Evolutionary conservation across 92 coral and sea anemone species (phyloP).

Genomic region (Pocillopora grandis): DNA sequence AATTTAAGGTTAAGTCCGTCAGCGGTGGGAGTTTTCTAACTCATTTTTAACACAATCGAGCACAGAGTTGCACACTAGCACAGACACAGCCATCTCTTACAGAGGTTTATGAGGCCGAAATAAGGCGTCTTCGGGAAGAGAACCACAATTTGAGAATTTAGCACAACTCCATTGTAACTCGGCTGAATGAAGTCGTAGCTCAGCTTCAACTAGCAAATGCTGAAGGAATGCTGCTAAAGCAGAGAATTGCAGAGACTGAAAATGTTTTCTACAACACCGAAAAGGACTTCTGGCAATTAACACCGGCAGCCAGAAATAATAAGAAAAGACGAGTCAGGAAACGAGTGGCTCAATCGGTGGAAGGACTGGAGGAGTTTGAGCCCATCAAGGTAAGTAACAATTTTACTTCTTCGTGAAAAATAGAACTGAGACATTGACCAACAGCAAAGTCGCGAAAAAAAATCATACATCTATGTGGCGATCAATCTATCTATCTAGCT

Average conservation of each 20-base stretch:
- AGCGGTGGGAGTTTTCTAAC: neutral
- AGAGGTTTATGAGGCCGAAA: too few species aligned
- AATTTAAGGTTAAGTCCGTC: neutral
- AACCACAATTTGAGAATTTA: too few species aligned
- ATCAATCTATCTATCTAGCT: too few species aligned
- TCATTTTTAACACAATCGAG: slow-evolving; percentile 14
- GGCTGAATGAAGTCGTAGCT: slow-evolving; percentile 12
- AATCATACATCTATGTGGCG: too few species aligned
- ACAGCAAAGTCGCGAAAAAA: too few species aligned
- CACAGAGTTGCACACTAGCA: neutral
- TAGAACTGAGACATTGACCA: neutral
- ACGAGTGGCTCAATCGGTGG: slow-evolving; percentile 1
- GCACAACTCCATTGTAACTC: neutral
- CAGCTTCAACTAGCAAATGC: slow-evolving; percentile 30
- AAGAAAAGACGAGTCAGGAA: slow-evolving; percentile 24
- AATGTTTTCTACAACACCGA: too few species aligned
- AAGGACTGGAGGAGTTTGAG: slow-evolving; percentile 27
- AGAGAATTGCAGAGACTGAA: too few species aligned
- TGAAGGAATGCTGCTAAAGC: neutral
- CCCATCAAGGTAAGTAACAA: slow-evolving; percentile 1
- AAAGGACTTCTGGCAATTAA: neutral
- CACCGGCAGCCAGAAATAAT: slow-evolving; percentile 20
- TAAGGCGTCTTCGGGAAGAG: too few species aligned
- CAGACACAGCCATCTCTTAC: too few species aligned
- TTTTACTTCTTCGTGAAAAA: neutral